Evolutionary conservation across 2,888 invertebrate genomes (phyloP).

Genomic region (Eustalomyia histrio): DNA sequence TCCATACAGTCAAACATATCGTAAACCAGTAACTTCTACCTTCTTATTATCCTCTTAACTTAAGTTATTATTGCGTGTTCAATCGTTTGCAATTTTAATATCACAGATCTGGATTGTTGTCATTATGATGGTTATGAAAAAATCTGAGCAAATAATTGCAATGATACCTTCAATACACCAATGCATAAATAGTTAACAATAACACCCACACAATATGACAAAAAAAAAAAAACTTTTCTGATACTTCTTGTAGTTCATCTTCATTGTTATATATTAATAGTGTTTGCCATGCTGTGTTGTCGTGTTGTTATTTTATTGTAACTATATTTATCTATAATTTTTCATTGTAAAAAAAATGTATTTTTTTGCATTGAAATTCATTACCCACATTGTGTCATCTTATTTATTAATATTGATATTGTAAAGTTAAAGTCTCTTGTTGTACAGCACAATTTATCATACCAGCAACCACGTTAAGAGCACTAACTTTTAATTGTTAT

Average conservation of each 20-base stretch:
- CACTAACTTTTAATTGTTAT: background rate
- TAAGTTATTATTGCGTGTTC: constrained; percentile 5
- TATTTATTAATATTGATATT: constrained; percentile 15
- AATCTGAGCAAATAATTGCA: background rate
- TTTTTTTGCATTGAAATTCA: constrained; percentile 6
- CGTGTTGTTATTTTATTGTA: too few species aligned
- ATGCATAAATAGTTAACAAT: background rate
- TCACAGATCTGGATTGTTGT: background rate
- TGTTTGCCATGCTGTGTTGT: background rate
- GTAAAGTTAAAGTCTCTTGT: background rate
- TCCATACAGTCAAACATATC: too few species aligned
- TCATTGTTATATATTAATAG: background rate
- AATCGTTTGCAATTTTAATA: constrained; percentile 25
- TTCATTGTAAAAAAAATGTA: too few species aligned
- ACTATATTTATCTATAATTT: background rate
- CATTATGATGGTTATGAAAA: constrained; percentile 10
- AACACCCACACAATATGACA: constrained; percentile 3
- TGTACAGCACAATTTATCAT: background rate
- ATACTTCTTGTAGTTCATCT: background rate
- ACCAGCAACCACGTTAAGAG: background rate
- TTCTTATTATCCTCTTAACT: background rate
- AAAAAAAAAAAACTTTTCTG: background rate
- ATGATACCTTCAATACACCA: background rate
- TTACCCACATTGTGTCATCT: constrained; percentile 36
- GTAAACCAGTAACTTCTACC: background rate